Evolutionary conservation across 2,797 vertebrate genomes (phyloP).

Genomic region (Gorsachius magnificus): DNA sequence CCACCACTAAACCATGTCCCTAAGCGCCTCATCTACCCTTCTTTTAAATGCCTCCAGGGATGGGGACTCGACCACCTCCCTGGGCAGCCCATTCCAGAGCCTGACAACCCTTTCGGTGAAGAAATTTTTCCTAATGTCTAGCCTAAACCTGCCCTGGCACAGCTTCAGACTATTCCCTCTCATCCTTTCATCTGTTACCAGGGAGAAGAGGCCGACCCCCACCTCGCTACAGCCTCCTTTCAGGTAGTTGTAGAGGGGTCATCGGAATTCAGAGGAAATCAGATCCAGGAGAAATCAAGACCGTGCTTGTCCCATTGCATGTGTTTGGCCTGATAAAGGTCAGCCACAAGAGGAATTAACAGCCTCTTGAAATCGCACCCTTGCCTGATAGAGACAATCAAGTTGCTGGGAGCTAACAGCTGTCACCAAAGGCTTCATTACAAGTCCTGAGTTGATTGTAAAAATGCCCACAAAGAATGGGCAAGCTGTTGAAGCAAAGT

Average conservation of each 20-base stretch:
- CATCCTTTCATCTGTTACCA: too few relatives aligned
- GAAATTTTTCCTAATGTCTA: too few relatives aligned
- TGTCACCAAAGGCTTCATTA: background rate
- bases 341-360: background rate
- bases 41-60: too few relatives aligned
- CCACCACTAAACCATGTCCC: too few relatives aligned
- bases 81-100: too few relatives aligned
- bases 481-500: background rate
- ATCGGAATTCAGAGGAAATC: background rate
- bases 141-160: too few relatives aligned
- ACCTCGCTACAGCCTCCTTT: too few relatives aligned
- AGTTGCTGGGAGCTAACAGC: background rate
- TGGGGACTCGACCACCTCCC: too few relatives aligned
- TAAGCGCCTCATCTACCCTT: too few relatives aligned
- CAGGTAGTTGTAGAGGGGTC: background rate
- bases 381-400: background rate
- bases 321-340: background rate
- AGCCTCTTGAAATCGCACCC: background rate
- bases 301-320: fast-evolving
- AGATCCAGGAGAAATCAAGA: background rate
- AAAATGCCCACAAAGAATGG: background rate
- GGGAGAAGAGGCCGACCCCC: too few relatives aligned
- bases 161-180: too few relatives aligned
- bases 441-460: background rate
- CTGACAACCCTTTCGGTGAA: too few relatives aligned